phyloP scores from a whole-genome alignment of 1,140 invertebrate genomes.

The Agrilus planipennis region DNA sequence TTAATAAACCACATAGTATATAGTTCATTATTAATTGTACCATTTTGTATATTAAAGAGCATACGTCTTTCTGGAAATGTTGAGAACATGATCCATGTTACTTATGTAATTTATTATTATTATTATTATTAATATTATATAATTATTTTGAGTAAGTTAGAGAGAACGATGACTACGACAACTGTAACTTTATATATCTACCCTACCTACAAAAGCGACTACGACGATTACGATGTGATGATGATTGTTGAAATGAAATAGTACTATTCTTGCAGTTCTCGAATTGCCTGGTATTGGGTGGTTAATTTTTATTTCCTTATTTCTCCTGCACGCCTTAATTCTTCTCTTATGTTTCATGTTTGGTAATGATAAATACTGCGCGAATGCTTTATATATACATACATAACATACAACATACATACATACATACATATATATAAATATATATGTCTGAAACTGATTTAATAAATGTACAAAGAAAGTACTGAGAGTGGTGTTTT shows the following conservation, averaged over 20 bases:
- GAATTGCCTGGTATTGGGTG: slow-evolving; percentile 23
- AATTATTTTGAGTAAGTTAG: too few relatives aligned
- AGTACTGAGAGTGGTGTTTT: slow-evolving; percentile 38
- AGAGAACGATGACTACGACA: too few relatives aligned
- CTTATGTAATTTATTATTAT: slow-evolving; percentile 32
- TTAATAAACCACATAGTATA: slow-evolving; percentile 31
- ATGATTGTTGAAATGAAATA: slow-evolving; percentile 32
- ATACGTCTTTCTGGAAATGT: slow-evolving; percentile 35
- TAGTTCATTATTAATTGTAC: slow-evolving; percentile 29
- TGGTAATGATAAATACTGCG: slow-evolving; percentile 40
- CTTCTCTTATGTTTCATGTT: slow-evolving; percentile 35
- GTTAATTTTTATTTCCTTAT: slow-evolving; percentile 28
- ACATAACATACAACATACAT: too few relatives aligned
- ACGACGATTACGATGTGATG: too few relatives aligned
- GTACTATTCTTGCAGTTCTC: slow-evolving; percentile 21
- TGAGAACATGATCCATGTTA: slow-evolving; percentile 35
- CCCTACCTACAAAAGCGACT: too few relatives aligned
- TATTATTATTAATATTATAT: slow-evolving; percentile 13
- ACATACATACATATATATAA: too few relatives aligned
- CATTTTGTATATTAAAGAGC: slow-evolving; percentile 37
- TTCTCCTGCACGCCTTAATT: slow-evolving; percentile 27
- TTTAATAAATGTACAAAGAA: slow-evolving; percentile 45
- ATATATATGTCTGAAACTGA: slow-evolving; percentile 42
- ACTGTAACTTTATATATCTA: too few relatives aligned
- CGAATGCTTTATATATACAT: slow-evolving; percentile 46